Base-by-base conservation (phyloP, 2,797 vertebrate genomes). In the Sebastes nivosus region DNA sequence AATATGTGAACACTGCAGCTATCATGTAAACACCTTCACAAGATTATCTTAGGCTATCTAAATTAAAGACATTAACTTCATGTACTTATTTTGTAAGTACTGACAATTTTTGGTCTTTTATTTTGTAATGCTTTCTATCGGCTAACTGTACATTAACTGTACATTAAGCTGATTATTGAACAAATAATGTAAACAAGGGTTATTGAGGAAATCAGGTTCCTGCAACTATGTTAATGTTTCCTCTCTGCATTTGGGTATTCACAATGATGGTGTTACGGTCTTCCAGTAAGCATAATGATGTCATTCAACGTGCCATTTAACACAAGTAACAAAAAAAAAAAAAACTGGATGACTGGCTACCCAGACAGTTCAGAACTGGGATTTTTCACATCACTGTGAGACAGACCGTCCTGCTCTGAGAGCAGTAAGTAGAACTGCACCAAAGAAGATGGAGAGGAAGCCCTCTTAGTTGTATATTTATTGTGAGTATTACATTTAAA, bases 311-410 rank as follows among this genome's bases (percentile, higher is more conserved):
- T 12, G 9, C 2, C 8, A 30, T 65, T 72, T 60, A 24, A 34
- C 22, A 55, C 11, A 25, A 73, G 61, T 10, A 65, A 4, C 20
- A 36, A 4, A 16, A 67, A 72, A 70, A 72, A 70, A 52, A 46
- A 72, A 76, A 67, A 30, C 10, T 6, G 52, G 16, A 52, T 32
- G 34, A 29, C 24, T 69, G 38, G n/a, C 55, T 61, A 42, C 38
- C 25, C 29, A 36, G 58, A 72, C 30, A 46, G 16, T 46, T 46
- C 65, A 61, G 71, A 64, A 25, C 54, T 25, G 25, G 42, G 61
- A 61, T 57, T 63, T 79, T 68, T 78, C 75, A 77, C 72, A 82
- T 10, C 24, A 2, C 61, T 46, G 32, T 18, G 57, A 68, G 32
- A 61, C 2, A 46, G 38, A 18, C 50, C 5, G 59, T 18, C 24